Percentiles rank a stretch among this genome's conserved stretches.
phyloP scores from a whole-genome alignment of 2,113 vertebrate genomes.

The Paraplagusia blochii region DNA sequence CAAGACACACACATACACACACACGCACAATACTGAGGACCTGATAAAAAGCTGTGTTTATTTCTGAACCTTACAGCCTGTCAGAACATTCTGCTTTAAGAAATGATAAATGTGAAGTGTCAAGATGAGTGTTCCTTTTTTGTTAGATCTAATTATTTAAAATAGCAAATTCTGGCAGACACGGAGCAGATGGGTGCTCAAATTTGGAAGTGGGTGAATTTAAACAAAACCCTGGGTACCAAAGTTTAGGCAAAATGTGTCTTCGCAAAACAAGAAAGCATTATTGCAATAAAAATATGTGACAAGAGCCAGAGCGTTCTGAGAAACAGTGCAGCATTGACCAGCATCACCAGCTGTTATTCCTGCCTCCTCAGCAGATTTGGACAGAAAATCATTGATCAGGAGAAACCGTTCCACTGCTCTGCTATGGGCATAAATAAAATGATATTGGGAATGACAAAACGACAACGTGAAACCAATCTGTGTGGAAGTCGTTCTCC shows the following conservation, averaged over 20 bases:
- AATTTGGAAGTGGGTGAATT: neutral
- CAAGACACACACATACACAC: too few species aligned
- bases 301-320: neutral
- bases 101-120: neutral
- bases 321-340: neutral
- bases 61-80: neutral
- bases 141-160: too few species aligned
- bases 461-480: neutral
- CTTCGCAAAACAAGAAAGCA: too few species aligned
- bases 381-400: neutral
- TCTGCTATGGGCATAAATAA: neutral
- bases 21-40: too few species aligned
- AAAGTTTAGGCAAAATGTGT: too few species aligned
- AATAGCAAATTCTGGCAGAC: neutral
- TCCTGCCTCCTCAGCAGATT: neutral
- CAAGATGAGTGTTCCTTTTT: too few species aligned
- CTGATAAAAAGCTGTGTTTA: neutral
- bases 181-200: neutral
- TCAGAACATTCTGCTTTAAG: neutral
- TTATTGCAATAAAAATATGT: neutral
- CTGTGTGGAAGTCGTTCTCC: neutral
- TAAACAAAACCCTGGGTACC: neutral
- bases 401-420: neutral
- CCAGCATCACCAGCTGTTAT: neutral
- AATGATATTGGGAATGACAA: neutral